A percentile compares a stretch with the other conserved stretches of the same genome.
Conservation (phyloP, 2,888 invertebrate species). For the Encarsia formosa region DNA sequence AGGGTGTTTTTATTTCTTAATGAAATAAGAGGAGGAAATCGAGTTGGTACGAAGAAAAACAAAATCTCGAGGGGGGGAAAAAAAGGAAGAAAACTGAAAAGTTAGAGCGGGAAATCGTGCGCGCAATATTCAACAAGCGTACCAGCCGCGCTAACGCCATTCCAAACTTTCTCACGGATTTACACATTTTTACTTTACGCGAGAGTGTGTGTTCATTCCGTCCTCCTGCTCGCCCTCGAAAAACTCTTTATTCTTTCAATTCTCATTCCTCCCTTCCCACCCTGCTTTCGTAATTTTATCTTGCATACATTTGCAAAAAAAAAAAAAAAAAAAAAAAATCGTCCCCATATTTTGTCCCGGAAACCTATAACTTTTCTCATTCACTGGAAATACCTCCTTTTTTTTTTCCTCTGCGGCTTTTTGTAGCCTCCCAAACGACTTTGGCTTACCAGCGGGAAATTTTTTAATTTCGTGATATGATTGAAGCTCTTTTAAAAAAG, state of each 20-base stretch:
- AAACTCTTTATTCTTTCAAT: conserved; percentile 22
- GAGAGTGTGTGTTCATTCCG: too few species aligned
- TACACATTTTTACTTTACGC: too few species aligned
- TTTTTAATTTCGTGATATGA: too few species aligned
- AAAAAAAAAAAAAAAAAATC: background rate
- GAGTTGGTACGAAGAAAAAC: background rate
- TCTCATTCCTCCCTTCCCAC: background rate
- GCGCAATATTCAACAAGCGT: conserved; percentile 34
- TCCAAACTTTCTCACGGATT: conserved; percentile 19
- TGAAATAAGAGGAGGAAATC: too few species aligned
- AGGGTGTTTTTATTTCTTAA: too few species aligned
- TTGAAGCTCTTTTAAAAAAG: too few species aligned
- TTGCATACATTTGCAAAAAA: conserved; percentile 1
- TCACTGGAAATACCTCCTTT: too few species aligned
- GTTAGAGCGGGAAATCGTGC: conserved; percentile 38
- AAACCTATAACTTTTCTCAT: too few species aligned
- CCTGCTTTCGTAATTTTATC: conserved; percentile 4
- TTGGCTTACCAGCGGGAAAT: too few species aligned
- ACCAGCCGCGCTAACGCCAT: conserved; percentile 16
- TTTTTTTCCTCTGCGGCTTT: too few species aligned
- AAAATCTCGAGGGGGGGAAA: conserved; percentile 24
- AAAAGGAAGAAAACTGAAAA: conserved; percentile 29
- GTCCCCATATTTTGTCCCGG: background rate
- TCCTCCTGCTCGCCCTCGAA: background rate
- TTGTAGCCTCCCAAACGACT: too few species aligned